Percentiles rank a stretch among this genome's conserved stretches.
phyloP scores from a whole-genome alignment of 2,113 vertebrate species.

The Aramus guarauna region DNA sequence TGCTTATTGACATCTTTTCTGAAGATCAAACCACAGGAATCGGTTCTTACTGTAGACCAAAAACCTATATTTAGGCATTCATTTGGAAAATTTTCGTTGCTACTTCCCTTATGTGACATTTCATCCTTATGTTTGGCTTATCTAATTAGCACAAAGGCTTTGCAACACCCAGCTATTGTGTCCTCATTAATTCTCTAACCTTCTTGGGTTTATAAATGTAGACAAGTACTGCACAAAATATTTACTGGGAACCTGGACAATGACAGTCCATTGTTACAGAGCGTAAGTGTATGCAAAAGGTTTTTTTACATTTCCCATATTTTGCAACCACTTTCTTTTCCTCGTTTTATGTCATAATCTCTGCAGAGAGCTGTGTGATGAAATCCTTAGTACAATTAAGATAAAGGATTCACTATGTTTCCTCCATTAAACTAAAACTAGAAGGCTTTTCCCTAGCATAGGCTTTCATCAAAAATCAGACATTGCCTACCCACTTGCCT shows the following conservation, averaged over 20 bases:
- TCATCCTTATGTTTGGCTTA: not conserved
- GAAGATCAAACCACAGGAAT: not conserved
- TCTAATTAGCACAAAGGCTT: not conserved
- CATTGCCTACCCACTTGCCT: not conserved
- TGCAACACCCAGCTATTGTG: not conserved
- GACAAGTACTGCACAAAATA: not conserved
- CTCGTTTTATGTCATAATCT: not conserved
- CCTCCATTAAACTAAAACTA: not conserved
- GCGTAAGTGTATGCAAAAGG: not conserved
- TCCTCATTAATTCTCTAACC: not conserved
- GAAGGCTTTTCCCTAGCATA: not conserved
- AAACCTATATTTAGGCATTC: not conserved
- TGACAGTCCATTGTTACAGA: not conserved
- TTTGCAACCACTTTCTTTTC: not conserved
- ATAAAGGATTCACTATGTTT: not conserved
- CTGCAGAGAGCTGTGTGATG: not conserved
- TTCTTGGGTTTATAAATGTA: not conserved
- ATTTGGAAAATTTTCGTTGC: not conserved
- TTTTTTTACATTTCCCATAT: not conserved
- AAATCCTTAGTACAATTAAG: not conserved
- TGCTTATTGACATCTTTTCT: not conserved
- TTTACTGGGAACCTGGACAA: not conserved
- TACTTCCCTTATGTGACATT: not conserved
- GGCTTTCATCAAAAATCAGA: not conserved
- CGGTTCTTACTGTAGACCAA: not conserved